Evolutionary conservation across 2,797 vertebrate genomes (phyloP).

Genomic region (Bovichtus variegatus): DNA sequence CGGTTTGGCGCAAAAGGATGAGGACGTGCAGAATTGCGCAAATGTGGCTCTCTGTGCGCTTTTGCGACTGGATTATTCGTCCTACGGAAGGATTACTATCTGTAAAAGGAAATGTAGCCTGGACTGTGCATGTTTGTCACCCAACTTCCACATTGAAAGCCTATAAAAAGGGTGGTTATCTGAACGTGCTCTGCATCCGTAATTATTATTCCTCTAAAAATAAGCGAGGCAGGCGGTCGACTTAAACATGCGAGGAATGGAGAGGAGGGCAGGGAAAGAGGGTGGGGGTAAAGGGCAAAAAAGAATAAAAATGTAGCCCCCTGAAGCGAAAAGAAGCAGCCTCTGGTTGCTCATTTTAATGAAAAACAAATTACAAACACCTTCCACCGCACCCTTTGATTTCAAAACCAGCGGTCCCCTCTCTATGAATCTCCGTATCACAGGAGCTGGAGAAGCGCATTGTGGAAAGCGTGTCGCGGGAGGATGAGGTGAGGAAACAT

Average conservation of each 20-base stretch:
- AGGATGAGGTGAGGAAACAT: slow-evolving; percentile 52
- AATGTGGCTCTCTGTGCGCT: slow-evolving; percentile 42
- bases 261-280: background rate
- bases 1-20: slow-evolving; percentile 59
- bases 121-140: slow-evolving; percentile 58
- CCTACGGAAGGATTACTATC: slow-evolving; percentile 34
- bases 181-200: slow-evolving; percentile 76
- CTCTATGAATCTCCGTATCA: slow-evolving; percentile 10
- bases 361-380: background rate
- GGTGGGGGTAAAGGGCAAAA: slow-evolving; percentile 15
- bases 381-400: slow-evolving; percentile 13
- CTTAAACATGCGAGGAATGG: slow-evolving; percentile 1
- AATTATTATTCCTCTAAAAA: slow-evolving; percentile 55
- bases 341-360: slow-evolving; percentile 6
- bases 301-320: background rate
- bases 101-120: slow-evolving; percentile 7
- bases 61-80: slow-evolving; percentile 12
- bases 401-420: background rate
- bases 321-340: background rate
- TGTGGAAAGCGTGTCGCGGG: slow-evolving; percentile 23
- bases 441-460: slow-evolving; percentile 45
- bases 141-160: slow-evolving; percentile 65
- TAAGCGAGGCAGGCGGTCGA: slow-evolving; percentile 34
- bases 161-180: slow-evolving; percentile 60
- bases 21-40: slow-evolving; percentile 54